Conservation (phyloP, 2,797 vertebrate genomes). For the Myotis daubentonii region DNA sequence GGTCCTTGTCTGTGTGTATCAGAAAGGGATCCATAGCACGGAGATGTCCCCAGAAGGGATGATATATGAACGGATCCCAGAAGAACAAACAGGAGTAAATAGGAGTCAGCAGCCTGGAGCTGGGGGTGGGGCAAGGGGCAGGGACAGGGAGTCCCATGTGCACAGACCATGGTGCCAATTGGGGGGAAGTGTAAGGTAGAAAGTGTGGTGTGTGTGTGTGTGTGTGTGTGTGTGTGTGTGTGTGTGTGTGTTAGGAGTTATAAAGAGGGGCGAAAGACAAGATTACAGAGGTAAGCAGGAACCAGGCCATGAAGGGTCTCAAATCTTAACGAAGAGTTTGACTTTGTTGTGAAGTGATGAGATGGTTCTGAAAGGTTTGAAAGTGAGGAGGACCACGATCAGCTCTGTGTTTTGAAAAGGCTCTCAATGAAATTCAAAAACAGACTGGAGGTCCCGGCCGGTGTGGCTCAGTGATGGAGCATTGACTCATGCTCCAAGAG, state of each 20-base stretch:
- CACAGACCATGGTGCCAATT: not conserved
- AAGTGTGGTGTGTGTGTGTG: no score
- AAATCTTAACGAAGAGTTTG: not conserved
- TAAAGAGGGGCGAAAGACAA: not conserved
- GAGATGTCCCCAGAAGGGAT: not conserved
- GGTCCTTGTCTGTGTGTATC: not conserved
- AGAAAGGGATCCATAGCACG: not conserved
- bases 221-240: not conserved
- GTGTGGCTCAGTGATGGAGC: no score
- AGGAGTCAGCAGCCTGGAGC: not conserved
- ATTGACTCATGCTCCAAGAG: no score
- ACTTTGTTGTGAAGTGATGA: not conserved
- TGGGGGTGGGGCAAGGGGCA: no score
- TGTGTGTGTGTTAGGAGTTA: no score
- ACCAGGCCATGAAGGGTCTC: not conserved
- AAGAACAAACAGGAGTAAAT: not conserved
- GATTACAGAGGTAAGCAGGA: not conserved
- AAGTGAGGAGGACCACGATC: not conserved
- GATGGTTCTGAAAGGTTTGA: not conserved
- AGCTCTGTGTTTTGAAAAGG: not conserved
- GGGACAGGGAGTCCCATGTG: accelerated
- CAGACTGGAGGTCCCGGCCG: not conserved
- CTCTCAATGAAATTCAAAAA: not conserved
- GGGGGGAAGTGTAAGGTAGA: not conserved
- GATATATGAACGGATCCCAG: not conserved